Evolutionary conservation across 2,113 vertebrate species (phyloP).

Genomic region (Sturnira hondurensis): DNA sequence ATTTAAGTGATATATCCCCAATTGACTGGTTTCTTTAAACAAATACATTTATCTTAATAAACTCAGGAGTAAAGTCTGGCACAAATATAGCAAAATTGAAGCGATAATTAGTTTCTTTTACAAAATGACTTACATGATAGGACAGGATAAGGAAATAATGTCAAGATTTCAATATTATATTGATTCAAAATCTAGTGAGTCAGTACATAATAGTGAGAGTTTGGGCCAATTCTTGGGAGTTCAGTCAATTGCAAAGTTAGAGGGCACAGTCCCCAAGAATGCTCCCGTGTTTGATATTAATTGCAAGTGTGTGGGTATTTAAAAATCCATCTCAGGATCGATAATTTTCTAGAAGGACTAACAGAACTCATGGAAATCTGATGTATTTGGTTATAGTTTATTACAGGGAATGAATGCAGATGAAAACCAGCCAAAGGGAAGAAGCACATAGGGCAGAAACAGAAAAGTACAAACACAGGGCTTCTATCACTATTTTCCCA

Average conservation of each 20-base stretch:
- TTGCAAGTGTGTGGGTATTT: background rate
- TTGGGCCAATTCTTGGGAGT: background rate
- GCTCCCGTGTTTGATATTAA: background rate
- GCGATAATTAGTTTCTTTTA: background rate
- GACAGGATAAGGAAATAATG: background rate
- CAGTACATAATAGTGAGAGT: background rate
- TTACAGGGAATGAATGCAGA: background rate
- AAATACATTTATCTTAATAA: constrained; percentile 11
- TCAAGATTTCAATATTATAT: background rate
- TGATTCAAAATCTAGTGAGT: background rate
- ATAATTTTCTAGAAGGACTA: background rate
- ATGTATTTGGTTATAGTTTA: background rate
- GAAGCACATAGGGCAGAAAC: background rate
- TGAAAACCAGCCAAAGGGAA: background rate
- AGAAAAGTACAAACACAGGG: background rate
- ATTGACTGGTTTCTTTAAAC: background rate
- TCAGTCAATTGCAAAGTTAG: background rate
- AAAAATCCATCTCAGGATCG: background rate
- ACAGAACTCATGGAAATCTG: background rate
- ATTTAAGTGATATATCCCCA: background rate
- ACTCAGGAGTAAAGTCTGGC: background rate
- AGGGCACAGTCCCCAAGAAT: background rate
- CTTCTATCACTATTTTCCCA: background rate
- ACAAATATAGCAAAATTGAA: background rate
- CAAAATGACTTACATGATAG: background rate